Evolutionary conservation across 2,888 invertebrate species (phyloP), one percentile per base, ranked within the genome.

Genomic region (Cinara cedri): DNA sequence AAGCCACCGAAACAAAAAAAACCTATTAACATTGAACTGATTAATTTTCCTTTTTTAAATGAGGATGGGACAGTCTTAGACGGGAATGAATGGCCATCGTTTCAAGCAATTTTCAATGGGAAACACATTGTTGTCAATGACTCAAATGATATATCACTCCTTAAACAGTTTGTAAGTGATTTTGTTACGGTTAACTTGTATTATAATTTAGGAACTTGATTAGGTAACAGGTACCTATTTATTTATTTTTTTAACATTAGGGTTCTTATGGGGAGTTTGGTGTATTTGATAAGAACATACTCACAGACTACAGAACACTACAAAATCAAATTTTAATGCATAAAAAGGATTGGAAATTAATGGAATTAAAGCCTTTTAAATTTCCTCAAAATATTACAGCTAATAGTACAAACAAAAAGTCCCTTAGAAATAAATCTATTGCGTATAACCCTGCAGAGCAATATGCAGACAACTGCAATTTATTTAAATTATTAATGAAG

Each of bases 331-430:
- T 60, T 1, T 13, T 51, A 51, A 78, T 16, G 11, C 68, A 68
- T 21, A 78, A 78, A 21, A 70, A 34, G 0, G 60, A 62, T 51
- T 60, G 70, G 78, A 49, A 70, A n/a, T 24, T 46, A 51, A 70
- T 78, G 60, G 46, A 70, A 70, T 60, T 78, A 70, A 34, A 70
- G 4, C 60, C 78, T 13, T 78, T 60, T 51, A 34, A 78, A 16
- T 78, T 78, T 19, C 49, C 70, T 66, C 54, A 80, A 9, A 75
- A 82, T 72, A 54, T 49, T 81, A 75, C 81, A 72, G 63, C 49
- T 24, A 24, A n/a, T 24, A 3, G 72, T 6, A 2, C 10, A 51
- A n/a, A 1, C 10, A 54, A 16, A 42, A 10, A 6, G n/a, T n/a
- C 34, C 51, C 8, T 34, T n/a, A 24, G n/a, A 11, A 71, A 71